phyloP scores from a whole-genome alignment of 2,888 invertebrate genomes.

The Pemphredon lugubris region DNA sequence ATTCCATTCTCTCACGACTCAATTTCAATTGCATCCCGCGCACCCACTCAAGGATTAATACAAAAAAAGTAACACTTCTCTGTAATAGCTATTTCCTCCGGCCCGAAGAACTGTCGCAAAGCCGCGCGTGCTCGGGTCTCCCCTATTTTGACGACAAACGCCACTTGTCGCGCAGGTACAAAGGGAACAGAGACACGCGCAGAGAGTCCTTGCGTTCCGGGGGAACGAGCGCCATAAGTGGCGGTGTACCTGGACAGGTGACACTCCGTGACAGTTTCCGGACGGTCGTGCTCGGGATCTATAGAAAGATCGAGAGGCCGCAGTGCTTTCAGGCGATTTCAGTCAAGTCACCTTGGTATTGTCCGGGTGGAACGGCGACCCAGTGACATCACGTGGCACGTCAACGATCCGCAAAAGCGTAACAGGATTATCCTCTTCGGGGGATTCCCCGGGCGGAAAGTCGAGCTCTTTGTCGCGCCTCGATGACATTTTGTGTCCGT shows the following conservation, averaged over 20 bases:
- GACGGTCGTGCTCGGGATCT: slow-evolving; percentile 45
- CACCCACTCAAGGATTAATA: no score
- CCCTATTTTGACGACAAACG: not conserved
- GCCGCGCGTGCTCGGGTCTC: no score
- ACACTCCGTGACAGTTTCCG: slow-evolving; percentile 72
- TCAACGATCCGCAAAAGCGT: slow-evolving; percentile 68
- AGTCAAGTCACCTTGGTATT: slow-evolving; percentile 38
- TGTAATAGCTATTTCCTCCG: no score
- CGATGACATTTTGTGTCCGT: slow-evolving; percentile 20
- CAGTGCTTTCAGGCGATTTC: slow-evolving; percentile 41
- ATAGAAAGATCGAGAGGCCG: slow-evolving; percentile 25
- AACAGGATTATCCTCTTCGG: slow-evolving; percentile 71
- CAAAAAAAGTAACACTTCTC: no score
- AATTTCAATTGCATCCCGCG: no score
- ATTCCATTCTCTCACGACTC: no score
- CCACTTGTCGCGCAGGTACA: slow-evolving; percentile 68
- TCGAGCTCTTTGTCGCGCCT: slow-evolving; percentile 51
- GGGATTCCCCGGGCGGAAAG: slow-evolving; percentile 32
- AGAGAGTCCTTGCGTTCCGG: slow-evolving; percentile 6
- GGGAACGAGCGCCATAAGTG: slow-evolving; percentile 35
- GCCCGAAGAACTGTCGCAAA: no score
- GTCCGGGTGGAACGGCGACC: slow-evolving; percentile 22
- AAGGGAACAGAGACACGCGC: slow-evolving; percentile 53
- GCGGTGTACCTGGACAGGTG: slow-evolving; percentile 60
- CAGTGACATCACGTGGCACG: slow-evolving; percentile 70